A percentile compares a stretch with the other conserved stretches of the same genome.
Conservation (phyloP, 2,888 invertebrate species). For the Nymphalis polychloros region DNA sequence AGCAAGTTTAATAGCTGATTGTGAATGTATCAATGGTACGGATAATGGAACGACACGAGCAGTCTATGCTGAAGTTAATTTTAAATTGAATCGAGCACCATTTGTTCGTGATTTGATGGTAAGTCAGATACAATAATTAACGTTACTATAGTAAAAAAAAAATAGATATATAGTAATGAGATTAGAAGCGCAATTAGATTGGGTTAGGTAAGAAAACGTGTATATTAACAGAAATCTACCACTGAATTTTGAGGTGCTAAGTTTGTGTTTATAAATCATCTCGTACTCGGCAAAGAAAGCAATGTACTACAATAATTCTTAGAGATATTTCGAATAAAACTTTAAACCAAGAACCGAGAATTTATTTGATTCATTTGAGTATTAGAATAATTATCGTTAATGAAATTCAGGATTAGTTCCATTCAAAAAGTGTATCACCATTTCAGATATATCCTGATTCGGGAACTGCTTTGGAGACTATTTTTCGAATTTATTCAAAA, state of each 20-base stretch:
- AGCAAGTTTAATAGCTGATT: conserved; percentile 46
- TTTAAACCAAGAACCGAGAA: neutral
- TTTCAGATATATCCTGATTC: conserved; percentile 52
- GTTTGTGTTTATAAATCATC: too few species aligned
- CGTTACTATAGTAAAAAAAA: too few species aligned
- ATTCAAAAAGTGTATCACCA: neutral
- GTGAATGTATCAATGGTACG: conserved; percentile 53
- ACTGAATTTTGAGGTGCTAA: too few species aligned
- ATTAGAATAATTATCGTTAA: too few species aligned
- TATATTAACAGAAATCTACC: too few species aligned
- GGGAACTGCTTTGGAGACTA: conserved; percentile 58
- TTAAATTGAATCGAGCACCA: conserved; percentile 52
- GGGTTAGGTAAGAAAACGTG: too few species aligned
- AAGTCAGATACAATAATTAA: conserved; percentile 35
- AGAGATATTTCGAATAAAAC: too few species aligned
- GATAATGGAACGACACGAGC: conserved; percentile 50
- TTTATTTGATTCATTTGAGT: neutral
- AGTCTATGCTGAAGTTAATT: conserved; percentile 54
- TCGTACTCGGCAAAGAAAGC: too few species aligned
- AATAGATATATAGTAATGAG: too few species aligned
- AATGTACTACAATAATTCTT: too few species aligned
- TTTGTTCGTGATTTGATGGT: conserved; percentile 37
- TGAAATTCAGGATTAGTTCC: too few species aligned
- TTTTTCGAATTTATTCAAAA: conserved; percentile 55
- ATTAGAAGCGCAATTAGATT: too few species aligned